Evolutionary conservation across 2,113 vertebrate species (phyloP).

Genomic region (Drymodes brunneopygia): DNA sequence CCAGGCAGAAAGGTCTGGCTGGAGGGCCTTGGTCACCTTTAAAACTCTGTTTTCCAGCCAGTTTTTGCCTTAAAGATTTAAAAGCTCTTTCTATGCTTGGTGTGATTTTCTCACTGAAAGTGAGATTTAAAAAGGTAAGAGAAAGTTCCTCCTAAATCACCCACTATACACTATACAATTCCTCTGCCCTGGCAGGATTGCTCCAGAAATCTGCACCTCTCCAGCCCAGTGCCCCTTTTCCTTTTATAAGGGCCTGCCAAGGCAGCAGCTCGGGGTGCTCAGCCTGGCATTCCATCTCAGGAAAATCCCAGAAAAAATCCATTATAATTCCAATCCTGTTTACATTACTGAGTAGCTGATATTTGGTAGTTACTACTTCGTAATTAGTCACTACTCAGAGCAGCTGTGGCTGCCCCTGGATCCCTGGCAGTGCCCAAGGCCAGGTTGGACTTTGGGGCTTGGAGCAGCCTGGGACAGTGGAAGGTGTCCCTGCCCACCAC

Average conservation of each 20-base stretch:
- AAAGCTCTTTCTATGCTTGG: not conserved
- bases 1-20: not conserved
- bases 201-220: not conserved
- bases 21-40: not conserved
- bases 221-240: not conserved
- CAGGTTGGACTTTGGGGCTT: rapidly evolving
- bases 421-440: not conserved
- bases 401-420: not conserved
- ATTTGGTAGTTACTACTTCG: not conserved
- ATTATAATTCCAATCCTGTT: not conserved
- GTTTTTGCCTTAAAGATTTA: not conserved
- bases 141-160: not conserved
- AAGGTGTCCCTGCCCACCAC: not conserved
- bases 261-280: not conserved
- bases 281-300: not conserved
- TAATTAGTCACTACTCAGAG: not conserved
- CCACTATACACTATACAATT: not conserved
- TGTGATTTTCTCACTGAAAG: not conserved
- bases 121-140: not conserved
- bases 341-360: not conserved
- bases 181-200: not conserved
- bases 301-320: not conserved
- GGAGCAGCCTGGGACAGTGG: not conserved
- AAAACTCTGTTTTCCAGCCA: not conserved
- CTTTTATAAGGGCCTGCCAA: not conserved